Base-by-base conservation (phyloP, 2,888 invertebrate genomes). In the Trissolcus brochymenae region DNA sequence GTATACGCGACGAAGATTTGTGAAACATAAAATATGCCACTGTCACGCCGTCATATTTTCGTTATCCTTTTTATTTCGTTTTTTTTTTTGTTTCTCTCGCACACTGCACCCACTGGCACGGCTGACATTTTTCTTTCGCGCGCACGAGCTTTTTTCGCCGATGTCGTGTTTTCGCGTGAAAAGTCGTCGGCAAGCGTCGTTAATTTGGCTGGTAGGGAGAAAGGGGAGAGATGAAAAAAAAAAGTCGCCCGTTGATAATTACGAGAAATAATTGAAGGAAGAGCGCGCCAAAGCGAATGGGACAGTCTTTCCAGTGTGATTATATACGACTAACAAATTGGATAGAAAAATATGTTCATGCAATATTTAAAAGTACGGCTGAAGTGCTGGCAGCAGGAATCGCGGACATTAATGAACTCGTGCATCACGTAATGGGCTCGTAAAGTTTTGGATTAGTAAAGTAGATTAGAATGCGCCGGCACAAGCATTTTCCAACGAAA, bases 271-370 rank as follows among this genome's bases (percentile, higher is more conserved):
- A 67, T 76, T 67, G 76, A 72, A 72, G 72, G 46, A 71, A 76
- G 76, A 70, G 51, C 59, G 46, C 59, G 43, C 43, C 51, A 76
- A 76, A 70, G 61, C 66, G 68, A 50, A 19, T 16, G 41, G 55
- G 17, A 59, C 54, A 55, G 61, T 76, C 70, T 76, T 76, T 76
- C 61, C 60, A 56, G 70, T 66, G 66, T 56, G 70, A 76, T 76
- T 76, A 76, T 66, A 56, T 53, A 49, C 51, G 65, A 1, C 4
- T 4, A 54, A 76, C 65, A 76, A 76, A 76, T 71, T 65, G 76
- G 70, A 66, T 66, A 51, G 76, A 66, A 70, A 76, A 65, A n/a
- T n/a, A n/a, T 71, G 71, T 71, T 76, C 66, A 76, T 71, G 70
- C 60, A 76, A 76, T 71, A 66, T 70, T 76, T 76, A 65, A 68